Percentiles rank a stretch among this genome's conserved stretches.
Evolutionary conservation across 2,888 invertebrate species (phyloP).

Genomic region (Polymixis lichenea): DNA sequence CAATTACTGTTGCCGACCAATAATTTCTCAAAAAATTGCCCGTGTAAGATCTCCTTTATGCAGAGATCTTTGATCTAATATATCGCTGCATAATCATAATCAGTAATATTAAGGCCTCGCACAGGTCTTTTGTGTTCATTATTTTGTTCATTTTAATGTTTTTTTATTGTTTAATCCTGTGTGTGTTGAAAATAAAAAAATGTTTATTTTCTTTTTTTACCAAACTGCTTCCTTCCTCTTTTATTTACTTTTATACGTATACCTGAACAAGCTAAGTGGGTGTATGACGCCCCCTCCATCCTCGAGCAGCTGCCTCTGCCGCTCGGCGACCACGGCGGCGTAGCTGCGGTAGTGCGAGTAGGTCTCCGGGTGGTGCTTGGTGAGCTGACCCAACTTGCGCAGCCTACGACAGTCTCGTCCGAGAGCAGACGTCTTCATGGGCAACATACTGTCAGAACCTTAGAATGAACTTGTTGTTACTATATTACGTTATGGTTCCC

Average conservation of each 20-base stretch:
- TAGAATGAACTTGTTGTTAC: conserved; percentile 9
- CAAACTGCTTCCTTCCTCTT: background rate
- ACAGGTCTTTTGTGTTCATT: background rate
- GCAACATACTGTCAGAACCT: conserved; percentile 77
- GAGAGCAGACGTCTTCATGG: conserved; percentile 43
- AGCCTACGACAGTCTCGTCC: conserved; percentile 53
- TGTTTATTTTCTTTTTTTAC: no score
- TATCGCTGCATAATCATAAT: background rate
- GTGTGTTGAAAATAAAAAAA: background rate
- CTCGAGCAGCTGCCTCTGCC: conserved; percentile 73
- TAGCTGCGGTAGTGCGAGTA: conserved; percentile 75
- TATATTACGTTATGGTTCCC: no score
- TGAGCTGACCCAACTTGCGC: conserved; percentile 71
- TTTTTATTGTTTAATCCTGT: background rate
- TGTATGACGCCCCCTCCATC: conserved; percentile 73
- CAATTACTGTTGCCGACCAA: no score
- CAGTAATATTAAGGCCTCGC: no score
- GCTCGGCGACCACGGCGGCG: conserved; percentile 76
- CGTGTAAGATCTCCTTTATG: no score
- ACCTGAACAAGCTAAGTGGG: conserved; percentile 80
- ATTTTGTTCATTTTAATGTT: background rate
- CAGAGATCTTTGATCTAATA: no score
- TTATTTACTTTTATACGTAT: background rate
- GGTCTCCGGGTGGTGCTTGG: conserved; percentile 75
- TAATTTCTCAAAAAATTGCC: no score